Percentiles rank a stretch among this genome's conserved stretches.
These are phyloP conservation scores for Periophthalmus modestus DNA, from an alignment of 2,113 vertebrate species.

Conservation along the genomic window DNA sequence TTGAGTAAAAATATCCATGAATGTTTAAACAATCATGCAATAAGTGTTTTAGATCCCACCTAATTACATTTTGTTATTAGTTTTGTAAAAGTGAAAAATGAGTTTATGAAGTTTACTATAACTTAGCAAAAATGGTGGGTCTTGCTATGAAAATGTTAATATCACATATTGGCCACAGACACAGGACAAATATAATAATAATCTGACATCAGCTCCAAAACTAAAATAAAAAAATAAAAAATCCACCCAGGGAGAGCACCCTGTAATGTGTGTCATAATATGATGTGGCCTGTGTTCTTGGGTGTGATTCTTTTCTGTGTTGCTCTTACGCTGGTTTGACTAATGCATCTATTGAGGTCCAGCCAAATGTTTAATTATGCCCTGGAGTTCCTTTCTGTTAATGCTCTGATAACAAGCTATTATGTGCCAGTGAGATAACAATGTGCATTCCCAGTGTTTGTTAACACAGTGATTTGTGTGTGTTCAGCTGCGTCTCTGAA, in stretches of 20 bases:
- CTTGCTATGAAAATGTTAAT: too few relatives aligned
- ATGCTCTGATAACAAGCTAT: slow-evolving; percentile 2
- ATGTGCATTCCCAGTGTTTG: background rate
- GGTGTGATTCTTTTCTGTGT: slow-evolving; percentile 11
- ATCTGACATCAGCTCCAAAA: too few relatives aligned
- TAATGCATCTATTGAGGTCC: background rate
- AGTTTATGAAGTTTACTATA: too few relatives aligned
- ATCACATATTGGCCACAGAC: too few relatives aligned
- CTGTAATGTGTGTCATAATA: background rate
- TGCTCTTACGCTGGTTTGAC: slow-evolving; percentile 22
- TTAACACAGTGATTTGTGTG: slow-evolving; percentile 2
- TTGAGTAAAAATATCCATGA: too few relatives aligned
- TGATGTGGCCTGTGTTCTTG: background rate
- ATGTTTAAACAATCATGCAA: too few relatives aligned
- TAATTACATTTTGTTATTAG: too few relatives aligned
- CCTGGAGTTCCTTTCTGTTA: slow-evolving; percentile 12
- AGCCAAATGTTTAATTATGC: slow-evolving; percentile 17
- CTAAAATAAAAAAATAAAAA: too few relatives aligned
- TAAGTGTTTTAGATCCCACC: too few relatives aligned
- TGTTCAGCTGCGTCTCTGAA: slow-evolving; percentile 31
- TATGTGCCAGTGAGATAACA: background rate
- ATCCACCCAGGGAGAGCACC: background rate
- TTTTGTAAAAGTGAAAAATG: too few relatives aligned
- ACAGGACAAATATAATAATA: too few relatives aligned
- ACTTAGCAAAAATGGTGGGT: too few relatives aligned